phyloP scores from a whole-genome alignment of 2,888 invertebrate genomes.

The Nephrotoma guestfalica region DNA sequence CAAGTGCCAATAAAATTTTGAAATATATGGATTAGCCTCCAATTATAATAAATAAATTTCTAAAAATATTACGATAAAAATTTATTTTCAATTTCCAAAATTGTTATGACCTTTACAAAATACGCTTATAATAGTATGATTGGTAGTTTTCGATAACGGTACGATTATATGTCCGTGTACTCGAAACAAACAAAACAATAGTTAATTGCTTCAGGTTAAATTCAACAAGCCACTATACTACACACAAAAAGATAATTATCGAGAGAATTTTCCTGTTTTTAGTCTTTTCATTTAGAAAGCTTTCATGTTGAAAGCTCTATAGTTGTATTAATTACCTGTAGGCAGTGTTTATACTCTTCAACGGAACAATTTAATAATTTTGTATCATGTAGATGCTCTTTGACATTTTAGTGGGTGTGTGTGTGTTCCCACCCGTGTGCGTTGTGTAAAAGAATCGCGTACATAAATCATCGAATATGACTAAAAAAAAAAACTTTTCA shows the following conservation, averaged over 20 bases:
- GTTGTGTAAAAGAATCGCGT: background rate
- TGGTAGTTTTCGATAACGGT: background rate
- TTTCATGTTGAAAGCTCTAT: background rate
- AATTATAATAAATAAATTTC: no score
- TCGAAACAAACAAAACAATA: no score
- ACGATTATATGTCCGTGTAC: background rate
- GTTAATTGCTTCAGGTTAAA: background rate
- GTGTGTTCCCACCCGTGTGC: background rate
- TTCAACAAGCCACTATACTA: background rate
- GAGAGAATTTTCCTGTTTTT: background rate
- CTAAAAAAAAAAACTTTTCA: background rate
- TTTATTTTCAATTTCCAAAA: background rate
- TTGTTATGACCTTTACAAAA: background rate
- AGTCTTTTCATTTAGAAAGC: background rate
- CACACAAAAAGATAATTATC: background rate
- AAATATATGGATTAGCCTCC: background rate
- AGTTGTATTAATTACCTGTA: background rate
- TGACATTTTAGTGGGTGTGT: background rate
- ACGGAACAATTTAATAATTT: background rate
- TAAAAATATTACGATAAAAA: background rate
- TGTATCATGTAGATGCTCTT: background rate
- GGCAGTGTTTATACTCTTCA: background rate
- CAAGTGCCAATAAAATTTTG: background rate
- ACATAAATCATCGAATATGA: background rate
- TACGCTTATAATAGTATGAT: background rate